These are phyloP conservation scores for Triops cancriformis DNA, from an alignment of 1,140 invertebrate species.

Conservation along the genomic window DNA sequence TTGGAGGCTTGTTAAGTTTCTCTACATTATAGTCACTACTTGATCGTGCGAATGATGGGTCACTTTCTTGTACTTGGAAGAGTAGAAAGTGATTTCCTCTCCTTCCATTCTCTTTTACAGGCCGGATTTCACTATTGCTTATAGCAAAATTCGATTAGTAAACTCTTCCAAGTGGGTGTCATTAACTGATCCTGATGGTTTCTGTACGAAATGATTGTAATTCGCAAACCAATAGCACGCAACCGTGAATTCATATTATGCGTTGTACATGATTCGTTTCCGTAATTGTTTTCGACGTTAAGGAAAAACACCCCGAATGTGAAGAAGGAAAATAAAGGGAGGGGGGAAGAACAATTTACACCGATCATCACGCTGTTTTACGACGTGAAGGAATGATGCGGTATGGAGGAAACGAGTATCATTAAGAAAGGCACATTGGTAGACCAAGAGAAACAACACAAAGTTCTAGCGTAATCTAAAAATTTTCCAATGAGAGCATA, in stretches of 20 bases:
- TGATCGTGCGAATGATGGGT: neutral
- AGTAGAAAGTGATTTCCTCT: neutral
- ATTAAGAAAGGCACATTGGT: neutral
- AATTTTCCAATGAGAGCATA: neutral
- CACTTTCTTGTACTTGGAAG: no score
- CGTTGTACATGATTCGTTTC: neutral
- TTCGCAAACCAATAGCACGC: neutral
- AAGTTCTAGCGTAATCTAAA: neutral
- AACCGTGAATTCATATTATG: neutral
- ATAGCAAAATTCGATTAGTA: no score
- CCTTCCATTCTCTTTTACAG: neutral
- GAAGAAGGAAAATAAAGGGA: neutral
- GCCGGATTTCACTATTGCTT: no score
- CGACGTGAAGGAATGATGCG: conserved; percentile 4
- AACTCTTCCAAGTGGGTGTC: no score
- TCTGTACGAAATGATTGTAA: neutral
- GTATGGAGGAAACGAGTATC: conserved; percentile 9
- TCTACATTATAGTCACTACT: no score
- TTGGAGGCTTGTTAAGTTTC: no score
- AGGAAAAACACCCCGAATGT: neutral
- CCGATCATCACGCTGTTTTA: conserved; percentile 5
- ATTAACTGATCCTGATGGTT: no score
- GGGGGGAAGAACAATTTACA: neutral
- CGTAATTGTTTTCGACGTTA: neutral
- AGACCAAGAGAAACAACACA: neutral